phyloP scores from a whole-genome alignment of 2,888 invertebrate species.

The Agrilus biguttatus region DNA sequence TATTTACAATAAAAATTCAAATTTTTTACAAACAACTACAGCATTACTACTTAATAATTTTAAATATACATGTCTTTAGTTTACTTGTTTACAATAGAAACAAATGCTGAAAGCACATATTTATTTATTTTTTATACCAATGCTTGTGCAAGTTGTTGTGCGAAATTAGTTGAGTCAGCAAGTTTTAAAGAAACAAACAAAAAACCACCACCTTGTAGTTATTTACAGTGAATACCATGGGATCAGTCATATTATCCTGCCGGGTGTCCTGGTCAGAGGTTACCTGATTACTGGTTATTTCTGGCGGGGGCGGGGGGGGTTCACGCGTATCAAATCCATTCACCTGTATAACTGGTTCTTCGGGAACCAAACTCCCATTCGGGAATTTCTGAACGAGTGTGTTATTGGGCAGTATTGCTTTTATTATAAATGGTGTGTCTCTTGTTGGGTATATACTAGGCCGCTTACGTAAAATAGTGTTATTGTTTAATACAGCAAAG shows the following conservation, averaged over 20 bases:
- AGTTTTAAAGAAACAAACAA: conserved; percentile 4
- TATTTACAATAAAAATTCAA: too few species aligned
- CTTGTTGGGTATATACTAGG: conserved; percentile 52
- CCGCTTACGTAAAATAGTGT: conserved; percentile 62
- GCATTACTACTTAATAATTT: too few species aligned
- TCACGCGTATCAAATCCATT: conserved; percentile 44
- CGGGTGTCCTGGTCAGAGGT: conserved; percentile 26
- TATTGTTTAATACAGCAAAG: conserved; percentile 64
- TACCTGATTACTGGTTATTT: conserved; percentile 51
- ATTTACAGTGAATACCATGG: conserved; percentile 33
- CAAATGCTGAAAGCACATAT: too few species aligned
- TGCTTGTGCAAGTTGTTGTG: too few species aligned
- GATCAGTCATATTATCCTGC: conserved; percentile 37
- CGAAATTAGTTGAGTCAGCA: background rate
- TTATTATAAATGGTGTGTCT: conserved; percentile 58
- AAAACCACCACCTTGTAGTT: conserved; percentile 16
- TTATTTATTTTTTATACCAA: too few species aligned
- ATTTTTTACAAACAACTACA: too few species aligned
- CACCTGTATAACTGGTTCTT: conserved; percentile 34
- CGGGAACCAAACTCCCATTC: conserved; percentile 65
- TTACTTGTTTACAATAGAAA: too few species aligned
- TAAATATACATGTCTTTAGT: too few species aligned
- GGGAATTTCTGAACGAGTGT: conserved; percentile 66
- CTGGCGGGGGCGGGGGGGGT: conserved; percentile 39
- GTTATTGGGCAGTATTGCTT: conserved; percentile 64